Evolutionary conservation across 2,113 vertebrate species (phyloP).

Genomic region (Drymodes brunneopygia): DNA sequence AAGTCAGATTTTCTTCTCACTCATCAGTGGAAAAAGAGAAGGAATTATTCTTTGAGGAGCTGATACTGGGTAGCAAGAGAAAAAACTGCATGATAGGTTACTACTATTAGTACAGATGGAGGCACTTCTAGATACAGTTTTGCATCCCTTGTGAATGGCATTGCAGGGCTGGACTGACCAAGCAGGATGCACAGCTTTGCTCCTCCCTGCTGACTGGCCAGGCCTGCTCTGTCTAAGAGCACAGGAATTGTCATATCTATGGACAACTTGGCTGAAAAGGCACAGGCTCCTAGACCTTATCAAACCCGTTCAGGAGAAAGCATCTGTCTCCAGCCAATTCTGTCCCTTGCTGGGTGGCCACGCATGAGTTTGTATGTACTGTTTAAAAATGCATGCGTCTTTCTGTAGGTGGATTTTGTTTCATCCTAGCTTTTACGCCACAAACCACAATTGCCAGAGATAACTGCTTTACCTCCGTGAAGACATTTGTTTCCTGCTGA

Average conservation of each 20-base stretch:
- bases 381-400: neutral
- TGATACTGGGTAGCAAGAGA: neutral
- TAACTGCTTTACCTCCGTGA: neutral
- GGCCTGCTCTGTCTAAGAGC: neutral
- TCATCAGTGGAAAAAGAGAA: neutral
- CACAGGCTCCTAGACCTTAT: neutral
- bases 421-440: neutral
- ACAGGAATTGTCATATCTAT: neutral
- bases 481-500: conserved; percentile 21
- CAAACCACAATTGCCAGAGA: conserved; percentile 26
- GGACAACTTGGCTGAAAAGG: neutral
- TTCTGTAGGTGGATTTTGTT: neutral
- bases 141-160: neutral
- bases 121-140: neutral
- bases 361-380: neutral
- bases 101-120: neutral
- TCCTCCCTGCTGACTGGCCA: neutral
- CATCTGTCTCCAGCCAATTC: neutral
- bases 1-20: neutral
- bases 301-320: neutral
- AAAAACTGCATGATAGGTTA: neutral
- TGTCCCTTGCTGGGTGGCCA: neutral
- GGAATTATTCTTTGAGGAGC: neutral
- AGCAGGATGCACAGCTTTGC: neutral
- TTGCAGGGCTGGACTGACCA: neutral